Percentiles rank a stretch among this genome's conserved stretches.
phyloP scores from a whole-genome alignment of 2,797 vertebrate genomes.

The Notoglanidium macrostoma region DNA sequence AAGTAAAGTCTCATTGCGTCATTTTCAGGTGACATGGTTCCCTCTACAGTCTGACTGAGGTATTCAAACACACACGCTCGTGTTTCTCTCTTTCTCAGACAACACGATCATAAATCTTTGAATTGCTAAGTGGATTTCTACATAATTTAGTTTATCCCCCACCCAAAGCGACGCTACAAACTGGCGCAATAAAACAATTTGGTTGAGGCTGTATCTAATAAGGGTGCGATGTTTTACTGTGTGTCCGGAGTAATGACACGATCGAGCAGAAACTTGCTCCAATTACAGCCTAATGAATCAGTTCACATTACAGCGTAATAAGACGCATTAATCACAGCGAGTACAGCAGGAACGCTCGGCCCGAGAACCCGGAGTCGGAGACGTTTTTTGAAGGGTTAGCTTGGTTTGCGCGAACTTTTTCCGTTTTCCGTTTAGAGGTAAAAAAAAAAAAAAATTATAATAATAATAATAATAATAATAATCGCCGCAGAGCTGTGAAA shows the following conservation, averaged over 20 bases:
- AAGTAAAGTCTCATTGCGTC: neutral
- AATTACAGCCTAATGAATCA: constrained; percentile 56
- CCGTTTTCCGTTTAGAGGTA: no score
- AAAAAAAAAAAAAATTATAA: no score
- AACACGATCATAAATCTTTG: constrained; percentile 58
- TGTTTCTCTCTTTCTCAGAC: constrained; percentile 1
- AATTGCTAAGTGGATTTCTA: constrained; percentile 68
- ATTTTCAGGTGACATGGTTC: constrained; percentile 70
- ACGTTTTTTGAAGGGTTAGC: neutral
- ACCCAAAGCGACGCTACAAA: constrained; percentile 64
- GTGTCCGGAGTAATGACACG: constrained; percentile 49
- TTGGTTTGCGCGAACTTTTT: neutral
- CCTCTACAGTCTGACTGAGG: constrained; percentile 71
- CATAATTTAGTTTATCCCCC: constrained; percentile 56
- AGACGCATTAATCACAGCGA: constrained; percentile 46
- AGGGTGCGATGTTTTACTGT: constrained; percentile 41
- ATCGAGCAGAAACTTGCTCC: constrained; percentile 40
- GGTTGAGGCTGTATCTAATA: constrained; percentile 36
- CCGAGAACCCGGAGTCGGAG: neutral
- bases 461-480: no score
- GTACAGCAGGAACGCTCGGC: neutral
- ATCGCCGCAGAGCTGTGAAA: neutral
- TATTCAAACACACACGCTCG: constrained; percentile 46
- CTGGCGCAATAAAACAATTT: constrained; percentile 59
- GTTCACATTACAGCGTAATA: constrained; percentile 43